Evolutionary conservation across 2,797 vertebrate species (phyloP).

Genomic region (Rhabdomys pumilio): DNA sequence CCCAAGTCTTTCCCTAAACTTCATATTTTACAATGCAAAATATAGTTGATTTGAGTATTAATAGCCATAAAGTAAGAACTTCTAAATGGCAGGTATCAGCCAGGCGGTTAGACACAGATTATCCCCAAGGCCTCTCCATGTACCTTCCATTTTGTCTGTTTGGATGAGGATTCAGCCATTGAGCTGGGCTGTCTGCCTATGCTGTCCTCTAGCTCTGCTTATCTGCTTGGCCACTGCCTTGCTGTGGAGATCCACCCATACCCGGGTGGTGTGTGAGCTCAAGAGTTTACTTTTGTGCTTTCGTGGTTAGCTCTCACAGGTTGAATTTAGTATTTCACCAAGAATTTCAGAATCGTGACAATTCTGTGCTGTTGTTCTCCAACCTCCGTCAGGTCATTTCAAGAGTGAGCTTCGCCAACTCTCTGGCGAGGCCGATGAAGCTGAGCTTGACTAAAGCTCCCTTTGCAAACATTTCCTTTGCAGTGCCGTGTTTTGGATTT

Average conservation of each 20-base stretch:
- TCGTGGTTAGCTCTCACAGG: background rate
- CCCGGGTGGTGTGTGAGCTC: background rate
- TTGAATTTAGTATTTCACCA: slow-evolving; percentile 18
- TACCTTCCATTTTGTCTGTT: background rate
- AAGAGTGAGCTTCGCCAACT: background rate
- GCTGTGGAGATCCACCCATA: background rate
- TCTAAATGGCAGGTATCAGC: background rate
- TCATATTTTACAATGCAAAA: slow-evolving; percentile 58
- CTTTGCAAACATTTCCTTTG: background rate
- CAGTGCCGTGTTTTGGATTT: background rate
- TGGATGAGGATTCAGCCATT: background rate
- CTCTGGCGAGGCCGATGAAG: background rate
- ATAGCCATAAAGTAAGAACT: background rate
- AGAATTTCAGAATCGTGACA: slow-evolving; percentile 31
- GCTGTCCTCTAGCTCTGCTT: background rate
- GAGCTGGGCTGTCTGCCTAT: background rate
- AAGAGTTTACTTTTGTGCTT: background rate
- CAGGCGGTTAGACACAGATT: background rate
- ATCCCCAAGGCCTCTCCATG: background rate
- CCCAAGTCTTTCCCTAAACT: background rate
- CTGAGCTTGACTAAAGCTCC: slow-evolving; percentile 19
- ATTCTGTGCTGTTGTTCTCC: background rate
- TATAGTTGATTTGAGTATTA: slow-evolving; percentile 7
- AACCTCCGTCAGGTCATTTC: background rate
- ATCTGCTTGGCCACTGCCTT: background rate